Base-by-base conservation (phyloP, 2,797 vertebrate genomes). In the Setipinna tenuifilis region DNA sequence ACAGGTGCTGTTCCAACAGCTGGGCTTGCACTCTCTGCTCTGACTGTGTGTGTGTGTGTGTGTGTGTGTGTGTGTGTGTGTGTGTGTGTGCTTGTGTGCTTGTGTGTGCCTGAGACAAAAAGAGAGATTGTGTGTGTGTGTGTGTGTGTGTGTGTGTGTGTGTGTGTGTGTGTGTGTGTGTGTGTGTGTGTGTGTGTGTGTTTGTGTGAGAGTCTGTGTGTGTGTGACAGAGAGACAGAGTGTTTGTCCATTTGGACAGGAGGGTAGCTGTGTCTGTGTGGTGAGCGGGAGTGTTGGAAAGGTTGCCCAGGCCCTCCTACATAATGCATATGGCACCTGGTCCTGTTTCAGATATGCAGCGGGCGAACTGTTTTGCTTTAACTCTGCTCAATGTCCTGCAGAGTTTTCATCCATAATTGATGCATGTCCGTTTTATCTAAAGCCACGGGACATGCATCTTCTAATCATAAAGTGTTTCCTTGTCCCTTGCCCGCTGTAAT, bases 101-200 rank as follows among this genome's bases (percentile, higher is more conserved):
- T 54, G 50, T 46, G 46, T 25, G 68, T 14, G 48, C 85, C 35
- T 5, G 2, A 41, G 35, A 41, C 2, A 41, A 5, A 41, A 54
- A 11, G 14, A 28, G 50, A 78, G 83, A 78, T 68, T 88, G 82
- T 86, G 75, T 35, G 31, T 75, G 14, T 83, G 11, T 86, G 3
- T 65, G 7, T 25, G 11, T 14, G 1, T 61, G 31, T 59, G 41
- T 83, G n/a, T 62, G 41, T 62, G 41, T 83, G 58, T 61, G 59
- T 83, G 35, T 61, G 35, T 59, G 19, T 82, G 58, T 59, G 31
- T 82, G 35, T 59, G 58, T 84, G 16, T 84, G n/a, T 78, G 28
- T 71, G 28, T 14, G 14, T 71, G 25, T 16, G 65, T 71, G 65
- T 71, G 28, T 71, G 25, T 28, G n/a, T 31, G 65, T 31, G 65